Evolutionary conservation across 2,888 invertebrate genomes (phyloP), one percentile per base, ranked within the genome.

Genomic region (Phyto melanocephala): DNA sequence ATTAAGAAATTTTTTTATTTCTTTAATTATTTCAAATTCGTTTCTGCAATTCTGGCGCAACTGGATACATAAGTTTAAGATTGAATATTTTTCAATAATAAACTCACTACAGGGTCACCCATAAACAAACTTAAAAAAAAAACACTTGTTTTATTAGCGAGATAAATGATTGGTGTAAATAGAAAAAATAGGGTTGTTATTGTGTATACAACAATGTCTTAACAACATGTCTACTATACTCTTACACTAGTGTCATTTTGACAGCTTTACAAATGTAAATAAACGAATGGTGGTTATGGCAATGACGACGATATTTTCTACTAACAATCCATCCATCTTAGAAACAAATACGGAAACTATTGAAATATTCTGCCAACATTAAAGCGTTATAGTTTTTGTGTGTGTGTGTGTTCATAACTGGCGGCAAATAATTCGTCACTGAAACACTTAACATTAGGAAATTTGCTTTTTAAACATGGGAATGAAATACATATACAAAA

Each of bases 351-450:
- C 75, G 78, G 75, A 76, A 80, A 76, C 62, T 76, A 82, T 82
- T 65, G 75, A 71, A 82, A 71, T 70, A 60, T 74, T 22, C 42
- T 67, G 60, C 58, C 72, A 67, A 42, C 72, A 67, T 67, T 20
- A 35, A 72, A 52, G 40, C 42, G 47, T 22, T 58, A 72, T 58
- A 65, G 47, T 33, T 15, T 54, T 42, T 17, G 8, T 54, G 22
- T 13, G 1, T 33, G 42, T 62, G 40, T 71, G 17, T 28, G 47
- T 35, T 13, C 56, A 47, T 45, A 71, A 63, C 50, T 67, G 75
- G 71, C 82, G 75, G 65, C 54, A 71, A 67, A 60, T 54, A 76
- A 82, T 79, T 79, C 82, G 82, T 79, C 82, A 82, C 79, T 71
- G 52, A 58, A 82, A 79, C 81, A 78, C 74, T 81, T 78, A 78